Conservation (phyloP, 2,888 invertebrate genomes). For the Phorcus lineatus region DNA sequence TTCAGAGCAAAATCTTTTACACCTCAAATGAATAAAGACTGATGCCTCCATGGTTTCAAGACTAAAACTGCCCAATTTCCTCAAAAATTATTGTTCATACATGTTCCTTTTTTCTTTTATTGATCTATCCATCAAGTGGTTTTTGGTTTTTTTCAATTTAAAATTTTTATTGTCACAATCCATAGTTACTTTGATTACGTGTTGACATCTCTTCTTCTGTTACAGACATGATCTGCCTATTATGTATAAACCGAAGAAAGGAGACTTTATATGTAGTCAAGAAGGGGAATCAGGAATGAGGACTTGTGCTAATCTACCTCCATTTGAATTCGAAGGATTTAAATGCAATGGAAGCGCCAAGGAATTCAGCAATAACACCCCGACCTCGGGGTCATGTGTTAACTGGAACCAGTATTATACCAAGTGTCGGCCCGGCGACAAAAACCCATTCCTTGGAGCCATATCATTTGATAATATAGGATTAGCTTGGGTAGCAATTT, state of each 20-base stretch:
- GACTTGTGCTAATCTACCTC: constrained; percentile 77
- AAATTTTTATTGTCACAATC: too few species aligned
- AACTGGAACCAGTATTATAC: constrained; percentile 99
- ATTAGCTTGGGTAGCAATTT: constrained; percentile 99
- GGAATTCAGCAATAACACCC: constrained; percentile 78
- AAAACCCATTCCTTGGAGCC: constrained; percentile 98
- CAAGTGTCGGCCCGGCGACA: constrained; percentile 91
- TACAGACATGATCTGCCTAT: constrained; percentile 60
- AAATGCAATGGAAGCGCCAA: constrained; percentile 83
- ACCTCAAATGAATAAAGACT: too few species aligned
- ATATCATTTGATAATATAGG: constrained; percentile 99
- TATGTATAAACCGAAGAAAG: constrained; percentile 59
- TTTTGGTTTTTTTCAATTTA: too few species aligned
- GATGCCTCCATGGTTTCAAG: too few species aligned
- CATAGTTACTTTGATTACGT: neutral
- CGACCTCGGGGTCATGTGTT: constrained; percentile 84
- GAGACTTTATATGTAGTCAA: constrained; percentile 97
- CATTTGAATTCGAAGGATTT: constrained; percentile 82
- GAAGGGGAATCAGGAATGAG: constrained; percentile 97
- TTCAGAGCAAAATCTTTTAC: too few species aligned
- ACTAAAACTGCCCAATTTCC: too few species aligned
- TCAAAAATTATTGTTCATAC: neutral
- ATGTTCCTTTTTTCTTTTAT: neutral
- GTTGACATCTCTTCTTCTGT: constrained; percentile 30
- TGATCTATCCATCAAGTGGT: too few species aligned